Conservation (phyloP, 2,888 invertebrate species). For the Heliconius charithonia region DNA sequence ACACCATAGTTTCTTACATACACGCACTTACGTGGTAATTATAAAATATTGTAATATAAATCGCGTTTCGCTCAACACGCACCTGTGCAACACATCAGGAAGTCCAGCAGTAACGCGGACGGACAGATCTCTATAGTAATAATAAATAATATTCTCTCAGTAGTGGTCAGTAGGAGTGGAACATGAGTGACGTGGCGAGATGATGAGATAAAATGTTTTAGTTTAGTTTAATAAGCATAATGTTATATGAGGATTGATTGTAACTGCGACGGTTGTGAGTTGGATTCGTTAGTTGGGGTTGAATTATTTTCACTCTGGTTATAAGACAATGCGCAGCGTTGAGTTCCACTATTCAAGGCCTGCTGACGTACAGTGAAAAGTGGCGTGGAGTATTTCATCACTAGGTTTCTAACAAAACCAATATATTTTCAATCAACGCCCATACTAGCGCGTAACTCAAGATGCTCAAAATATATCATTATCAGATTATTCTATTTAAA, state of each 20-base stretch:
- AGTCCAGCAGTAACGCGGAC: conserved; percentile 63
- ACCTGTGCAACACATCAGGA: conserved; percentile 74
- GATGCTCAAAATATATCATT: background rate
- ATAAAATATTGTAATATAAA: conserved; percentile 6
- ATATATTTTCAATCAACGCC: too few relatives aligned
- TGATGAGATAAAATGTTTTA: conserved; percentile 17
- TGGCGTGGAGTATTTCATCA: background rate
- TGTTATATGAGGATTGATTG: background rate
- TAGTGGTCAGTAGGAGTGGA: background rate
- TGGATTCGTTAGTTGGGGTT: too few relatives aligned
- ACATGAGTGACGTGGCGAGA: conserved; percentile 13
- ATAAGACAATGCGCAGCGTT: too few relatives aligned
- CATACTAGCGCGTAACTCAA: too few relatives aligned
- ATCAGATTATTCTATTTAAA: background rate
- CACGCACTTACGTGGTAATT: background rate
- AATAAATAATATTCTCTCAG: conserved; percentile 25
- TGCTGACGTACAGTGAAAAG: background rate
- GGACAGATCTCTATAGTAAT: conserved; percentile 26
- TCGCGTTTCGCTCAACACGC: conserved; percentile 52
- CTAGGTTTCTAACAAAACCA: background rate
- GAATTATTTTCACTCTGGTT: too few relatives aligned
- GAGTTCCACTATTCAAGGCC: too few relatives aligned
- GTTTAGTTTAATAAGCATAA: background rate
- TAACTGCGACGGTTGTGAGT: background rate
- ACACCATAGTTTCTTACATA: background rate